A percentile compares a stretch with the other conserved stretches of the same genome.
Conservation (phyloP, 2,888 invertebrate genomes). For the Adela reaumurella region DNA sequence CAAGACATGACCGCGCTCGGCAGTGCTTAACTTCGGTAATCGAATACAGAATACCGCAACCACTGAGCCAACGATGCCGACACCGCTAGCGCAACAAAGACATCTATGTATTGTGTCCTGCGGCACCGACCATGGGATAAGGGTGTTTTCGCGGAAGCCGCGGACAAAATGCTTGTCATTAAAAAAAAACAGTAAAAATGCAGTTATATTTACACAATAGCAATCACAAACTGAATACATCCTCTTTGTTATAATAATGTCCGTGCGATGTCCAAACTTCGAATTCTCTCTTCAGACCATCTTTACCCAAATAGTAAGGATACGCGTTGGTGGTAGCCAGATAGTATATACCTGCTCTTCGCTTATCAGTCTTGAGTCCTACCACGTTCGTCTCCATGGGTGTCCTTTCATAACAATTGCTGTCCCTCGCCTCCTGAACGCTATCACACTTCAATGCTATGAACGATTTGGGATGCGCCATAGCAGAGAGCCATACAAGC, state of each 20-base stretch:
- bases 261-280: background rate
- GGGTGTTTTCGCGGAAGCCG: too few relatives aligned
- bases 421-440: slow-evolving; percentile 19
- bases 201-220: too few relatives aligned
- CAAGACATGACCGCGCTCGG: too few relatives aligned
- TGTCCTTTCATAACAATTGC: slow-evolving; percentile 16
- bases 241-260: background rate
- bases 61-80: too few relatives aligned
- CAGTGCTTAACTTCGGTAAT: too few relatives aligned
- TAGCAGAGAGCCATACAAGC: slow-evolving; percentile 17
- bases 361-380: slow-evolving; percentile 17
- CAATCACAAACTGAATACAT: background rate
- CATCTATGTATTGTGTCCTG: too few relatives aligned
- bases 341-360: slow-evolving; percentile 19
- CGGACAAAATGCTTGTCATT: too few relatives aligned
- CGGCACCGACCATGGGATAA: too few relatives aligned
- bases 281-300: background rate
- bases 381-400: slow-evolving; percentile 18
- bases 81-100: too few relatives aligned
- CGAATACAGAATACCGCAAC: too few relatives aligned
- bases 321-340: slow-evolving; percentile 13
- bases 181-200: too few relatives aligned
- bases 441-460: slow-evolving; percentile 20
- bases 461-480: slow-evolving; percentile 16
- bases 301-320: background rate